Evolutionary conservation across 1,140 invertebrate genomes (phyloP), one percentile per base, ranked within the genome.

Genomic region (Meteorus sp.): DNA sequence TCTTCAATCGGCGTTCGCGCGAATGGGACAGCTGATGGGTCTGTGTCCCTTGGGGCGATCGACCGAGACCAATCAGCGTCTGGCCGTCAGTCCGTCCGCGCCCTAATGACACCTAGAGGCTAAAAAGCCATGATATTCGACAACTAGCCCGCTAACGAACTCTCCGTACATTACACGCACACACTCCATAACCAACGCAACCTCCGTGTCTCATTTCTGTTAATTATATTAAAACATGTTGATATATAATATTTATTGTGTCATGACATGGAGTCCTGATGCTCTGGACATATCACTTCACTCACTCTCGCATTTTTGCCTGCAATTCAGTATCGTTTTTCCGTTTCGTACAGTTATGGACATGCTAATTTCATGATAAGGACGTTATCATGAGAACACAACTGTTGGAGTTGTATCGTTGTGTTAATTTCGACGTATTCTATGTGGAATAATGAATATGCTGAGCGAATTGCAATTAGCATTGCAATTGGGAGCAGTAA

Each of bases 41-140:
- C 64, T 60, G 56, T 73, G 74, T 76, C 74, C 71, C 74, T 73
- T 64, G 65, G 59, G 74, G 74, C 74, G 70, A 76, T 74, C 65
- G 72, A 65, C 67, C 69, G 69, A 74, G 71, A 73, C 74, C 75
- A 75, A 77, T 75, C 75, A 75, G 70, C 71, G 67, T 74, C 65
- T 50, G 67, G 70, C 69, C 62, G 63, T 51, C 67, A 67, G 66
- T 64, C 62, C 71, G 66, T 75, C 68, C 72, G 66, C 66, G 68
- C 65, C 66, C 71, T 77, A 77, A 77, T 77, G 75, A 76, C 75
- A 77, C 74, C 75, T 77, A 75, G 70, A 73, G 75, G 75, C 75
- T 71, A 77, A 77, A 77, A 73, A 72, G 72, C 65, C 73, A 76
- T 75, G 75, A 76, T 75, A 76, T 75, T 71, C 70, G 71, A 68